Percentiles rank a stretch among this genome's conserved stretches.
These are phyloP conservation scores for Brachylomia viminalis DNA, from an alignment of 2,888 invertebrate genomes.

Conservation along the genomic window DNA sequence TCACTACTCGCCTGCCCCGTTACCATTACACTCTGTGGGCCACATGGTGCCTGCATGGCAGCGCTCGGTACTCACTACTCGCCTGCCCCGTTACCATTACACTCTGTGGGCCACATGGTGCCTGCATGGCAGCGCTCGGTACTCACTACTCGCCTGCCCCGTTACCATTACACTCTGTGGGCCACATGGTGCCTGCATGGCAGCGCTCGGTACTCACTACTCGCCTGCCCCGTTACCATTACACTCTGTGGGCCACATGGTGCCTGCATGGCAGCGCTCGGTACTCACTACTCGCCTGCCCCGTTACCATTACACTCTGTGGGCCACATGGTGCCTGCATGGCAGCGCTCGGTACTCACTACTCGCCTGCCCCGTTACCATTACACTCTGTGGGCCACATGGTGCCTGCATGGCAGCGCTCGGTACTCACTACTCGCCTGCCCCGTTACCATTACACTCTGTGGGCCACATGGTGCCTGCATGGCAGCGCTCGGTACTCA, in stretches of 20 bases:
- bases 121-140: not conserved
- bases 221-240: slow-evolving; percentile 10
- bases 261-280: not conserved
- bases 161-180: slow-evolving; percentile 6
- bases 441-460: slow-evolving; percentile 13
- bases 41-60: not conserved
- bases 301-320: slow-evolving; percentile 11
- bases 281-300: not conserved
- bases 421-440: not conserved
- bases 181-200: not conserved
- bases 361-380: slow-evolving; percentile 9
- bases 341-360: not conserved
- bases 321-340: not conserved
- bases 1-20: not conserved
- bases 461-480: not conserved
- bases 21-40: not conserved
- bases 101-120: not conserved
- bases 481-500: not conserved
- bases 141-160: not conserved
- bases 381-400: not conserved
- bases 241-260: not conserved
- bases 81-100: slow-evolving; percentile 10
- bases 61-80: not conserved
- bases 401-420: not conserved
- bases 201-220: not conserved